Percentiles rank a stretch among this genome's conserved stretches.
Conservation (phyloP, 2,888 invertebrate genomes). For the Scotopteryx bipunctaria region DNA sequence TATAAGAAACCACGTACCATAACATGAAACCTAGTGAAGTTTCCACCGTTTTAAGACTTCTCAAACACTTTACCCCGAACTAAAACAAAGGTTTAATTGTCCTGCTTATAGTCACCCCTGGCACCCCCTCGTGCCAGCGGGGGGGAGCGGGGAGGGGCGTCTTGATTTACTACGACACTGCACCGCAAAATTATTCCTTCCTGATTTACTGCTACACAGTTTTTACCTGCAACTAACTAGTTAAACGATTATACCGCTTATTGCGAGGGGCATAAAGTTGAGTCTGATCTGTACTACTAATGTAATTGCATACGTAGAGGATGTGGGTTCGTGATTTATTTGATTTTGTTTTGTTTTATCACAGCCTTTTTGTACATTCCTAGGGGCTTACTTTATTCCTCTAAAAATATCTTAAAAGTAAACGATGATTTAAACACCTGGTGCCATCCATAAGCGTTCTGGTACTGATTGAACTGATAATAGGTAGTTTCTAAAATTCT, state of each 20-base stretch:
- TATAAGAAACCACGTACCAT: too few relatives aligned
- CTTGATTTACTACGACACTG: conserved; percentile 37
- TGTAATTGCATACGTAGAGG: conserved; percentile 21
- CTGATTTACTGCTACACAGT: conserved; percentile 65
- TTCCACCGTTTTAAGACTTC: background rate
- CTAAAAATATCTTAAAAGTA: too few relatives aligned
- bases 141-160: conserved; percentile 9
- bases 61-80: conserved; percentile 15
- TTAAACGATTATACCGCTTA: conserved; percentile 3
- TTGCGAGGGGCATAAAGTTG: conserved; percentile 9
- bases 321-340: conserved; percentile 6
- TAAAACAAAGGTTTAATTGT: conserved; percentile 36
- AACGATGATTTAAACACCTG: too few relatives aligned
- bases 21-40: too few relatives aligned
- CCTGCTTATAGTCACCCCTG: conserved; percentile 26
- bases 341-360: background rate
- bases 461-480: too few relatives aligned
- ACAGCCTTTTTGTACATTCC: background rate
- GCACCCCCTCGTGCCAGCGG: conserved; percentile 14
- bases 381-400: too few relatives aligned
- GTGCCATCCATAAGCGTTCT: too few relatives aligned
- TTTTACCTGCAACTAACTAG: conserved; percentile 56
- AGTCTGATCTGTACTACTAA: background rate
- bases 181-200: conserved; percentile 65
- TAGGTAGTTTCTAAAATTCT: too few relatives aligned